Evolutionary conservation across 2,888 invertebrate genomes (phyloP).

Genomic region (Carcina quercana): DNA sequence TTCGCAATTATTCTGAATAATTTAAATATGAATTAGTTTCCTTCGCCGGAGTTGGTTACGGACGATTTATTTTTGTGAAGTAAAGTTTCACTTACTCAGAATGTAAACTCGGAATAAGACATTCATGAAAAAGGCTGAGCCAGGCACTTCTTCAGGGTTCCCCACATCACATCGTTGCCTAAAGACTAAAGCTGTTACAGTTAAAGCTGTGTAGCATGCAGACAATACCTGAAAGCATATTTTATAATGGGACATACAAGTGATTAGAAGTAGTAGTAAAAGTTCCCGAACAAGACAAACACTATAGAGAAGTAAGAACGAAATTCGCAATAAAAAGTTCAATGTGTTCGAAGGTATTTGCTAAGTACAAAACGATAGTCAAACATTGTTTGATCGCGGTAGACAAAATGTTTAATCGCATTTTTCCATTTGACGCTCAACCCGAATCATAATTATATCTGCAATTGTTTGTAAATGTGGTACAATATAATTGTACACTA

Average conservation of each 20-base stretch:
- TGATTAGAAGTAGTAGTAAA: neutral
- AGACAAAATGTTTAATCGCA: no score
- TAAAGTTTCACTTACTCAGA: conserved; percentile 25
- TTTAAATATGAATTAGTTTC: neutral
- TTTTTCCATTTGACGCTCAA: no score
- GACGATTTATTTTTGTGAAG: neutral
- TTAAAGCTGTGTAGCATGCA: conserved; percentile 28
- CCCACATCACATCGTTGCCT: conserved; percentile 25
- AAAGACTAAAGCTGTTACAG: conserved; percentile 30
- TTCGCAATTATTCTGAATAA: no score
- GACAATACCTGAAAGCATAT: conserved; percentile 36
- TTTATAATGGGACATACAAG: no score
- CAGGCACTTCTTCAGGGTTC: conserved; percentile 2
- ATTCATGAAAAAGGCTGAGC: conserved; percentile 26
- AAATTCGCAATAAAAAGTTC: no score
- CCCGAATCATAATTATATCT: no score
- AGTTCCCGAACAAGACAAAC: neutral
- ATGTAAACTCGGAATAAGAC: conserved; percentile 31
- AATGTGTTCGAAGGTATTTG: no score
- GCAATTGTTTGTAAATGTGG: no score
- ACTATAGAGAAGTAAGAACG: conserved; percentile 1
- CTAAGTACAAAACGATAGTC: neutral
- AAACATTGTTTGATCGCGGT: no score
- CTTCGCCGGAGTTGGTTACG: neutral
- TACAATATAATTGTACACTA: no score